Base-by-base conservation (phyloP, 2,888 invertebrate species). In the Torymus tubicola region DNA sequence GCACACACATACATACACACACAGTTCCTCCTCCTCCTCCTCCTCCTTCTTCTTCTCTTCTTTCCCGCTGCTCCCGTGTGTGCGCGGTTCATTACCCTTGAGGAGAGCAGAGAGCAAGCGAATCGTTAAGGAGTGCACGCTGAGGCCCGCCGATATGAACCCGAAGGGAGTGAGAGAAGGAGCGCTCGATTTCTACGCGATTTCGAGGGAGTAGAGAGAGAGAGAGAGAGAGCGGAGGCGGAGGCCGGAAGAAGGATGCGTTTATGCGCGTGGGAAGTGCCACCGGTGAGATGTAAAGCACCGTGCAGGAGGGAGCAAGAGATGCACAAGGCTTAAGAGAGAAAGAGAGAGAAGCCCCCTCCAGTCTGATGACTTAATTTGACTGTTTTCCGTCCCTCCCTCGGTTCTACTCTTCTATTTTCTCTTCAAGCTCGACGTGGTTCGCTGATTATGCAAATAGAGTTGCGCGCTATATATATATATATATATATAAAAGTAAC, bases 191-290 rank as follows among this genome's bases (percentile, higher is more conserved):
- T 24, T 55, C 55, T 42, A 10, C 57, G 72, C 55, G 13, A 42
- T 42, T 42, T 42, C 42, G 55, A 42, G 5, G 55, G n/a, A 21
- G 21, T 21, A 42, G 5, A 24, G n/a, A 21, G 55, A 42, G 5
- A 24, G 10, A 21, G 55, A n/a, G 57, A 4, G 65, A 13, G 10
- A 12, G 52, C 18, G 12, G 18, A 24, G 21, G 14, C 14, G 14
- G 52, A 21, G 70, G 75, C 69, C 81, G 77, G 81, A 81, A 81
- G 77, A 72, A 73, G 81, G 81, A 77, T 80, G 72, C 72, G 76
- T 52, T 50, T 24, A 18, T 16, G 31, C 67, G 72, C 81, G 77
- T 77, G 81, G 77, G 81, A 81, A 77, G 80, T 76, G 80, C 80
- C 72, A 81, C 76, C 55, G 80, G 52, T 5, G 58, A 60, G 72